Percentiles rank a stretch among this genome's conserved stretches.
Conservation (phyloP, 2,888 invertebrate genomes). For the Tetheella fluctuosa region DNA sequence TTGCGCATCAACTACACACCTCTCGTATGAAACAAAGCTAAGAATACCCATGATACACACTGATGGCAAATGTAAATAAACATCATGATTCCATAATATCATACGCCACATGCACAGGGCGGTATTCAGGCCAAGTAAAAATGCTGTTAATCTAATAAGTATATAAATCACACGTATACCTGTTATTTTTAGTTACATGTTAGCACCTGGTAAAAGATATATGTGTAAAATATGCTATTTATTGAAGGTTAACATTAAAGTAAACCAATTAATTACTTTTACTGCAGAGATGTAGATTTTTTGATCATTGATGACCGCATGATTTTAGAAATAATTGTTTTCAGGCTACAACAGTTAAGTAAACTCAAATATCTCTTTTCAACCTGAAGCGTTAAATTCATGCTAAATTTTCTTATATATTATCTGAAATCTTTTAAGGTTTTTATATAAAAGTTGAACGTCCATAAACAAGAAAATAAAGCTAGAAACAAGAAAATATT, state of each 20-base stretch:
- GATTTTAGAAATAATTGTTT: no score
- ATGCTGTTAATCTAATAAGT: neutral
- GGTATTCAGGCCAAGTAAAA: conserved; percentile 2
- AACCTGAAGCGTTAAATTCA: no score
- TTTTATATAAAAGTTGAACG: neutral
- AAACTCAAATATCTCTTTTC: no score
- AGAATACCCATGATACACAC: neutral
- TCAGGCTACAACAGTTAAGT: no score
- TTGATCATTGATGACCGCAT: no score
- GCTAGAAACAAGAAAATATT: neutral
- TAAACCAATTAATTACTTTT: neutral
- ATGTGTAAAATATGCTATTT: neutral
- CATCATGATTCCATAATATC: neutral
- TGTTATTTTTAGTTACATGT: neutral
- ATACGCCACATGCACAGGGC: neutral
- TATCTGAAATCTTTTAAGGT: neutral
- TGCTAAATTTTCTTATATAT: no score
- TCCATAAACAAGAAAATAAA: neutral
- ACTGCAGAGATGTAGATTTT: no score
- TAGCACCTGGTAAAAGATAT: neutral
- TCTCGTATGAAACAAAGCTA: neutral
- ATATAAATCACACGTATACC: neutral
- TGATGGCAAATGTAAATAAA: neutral
- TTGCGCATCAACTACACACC: neutral
- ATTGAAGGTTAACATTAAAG: neutral